Percentiles rank a stretch among this genome's conserved stretches.
Conservation (phyloP, 2,888 invertebrate genomes). For the Andrena camellia region DNA sequence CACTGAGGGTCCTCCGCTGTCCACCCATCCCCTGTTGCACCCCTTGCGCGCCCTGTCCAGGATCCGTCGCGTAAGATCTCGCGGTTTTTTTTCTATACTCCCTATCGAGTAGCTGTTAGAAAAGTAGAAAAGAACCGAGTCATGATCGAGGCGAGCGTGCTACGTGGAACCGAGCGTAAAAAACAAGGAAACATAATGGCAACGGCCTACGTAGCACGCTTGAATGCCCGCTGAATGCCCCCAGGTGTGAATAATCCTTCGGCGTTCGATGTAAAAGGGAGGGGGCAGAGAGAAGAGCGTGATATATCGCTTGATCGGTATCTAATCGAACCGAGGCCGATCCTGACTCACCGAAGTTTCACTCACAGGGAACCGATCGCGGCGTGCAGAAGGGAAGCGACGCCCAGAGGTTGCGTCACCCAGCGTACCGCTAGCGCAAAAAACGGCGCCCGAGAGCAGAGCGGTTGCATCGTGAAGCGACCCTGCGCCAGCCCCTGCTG, state of each 20-base stretch:
- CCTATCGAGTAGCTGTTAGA: not conserved
- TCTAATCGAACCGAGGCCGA: constrained; percentile 23
- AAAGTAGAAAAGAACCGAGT: not conserved
- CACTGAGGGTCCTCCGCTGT: constrained; percentile 78
- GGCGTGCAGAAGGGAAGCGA: constrained; percentile 32
- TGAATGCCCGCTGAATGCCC: not conserved
- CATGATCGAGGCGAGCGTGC: not conserved
- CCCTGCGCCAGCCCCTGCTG: constrained; percentile 59
- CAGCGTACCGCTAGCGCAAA: constrained; percentile 31
- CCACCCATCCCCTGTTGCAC: constrained; percentile 74
- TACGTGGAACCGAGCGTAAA: not conserved
- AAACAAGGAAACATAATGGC: not conserved
- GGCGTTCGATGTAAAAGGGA: not conserved
- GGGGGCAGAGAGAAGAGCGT: constrained; percentile 4
- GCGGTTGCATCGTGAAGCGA: constrained; percentile 25
- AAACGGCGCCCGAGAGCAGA: constrained; percentile 6
- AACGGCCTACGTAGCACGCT: not conserved
- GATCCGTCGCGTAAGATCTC: constrained; percentile 42
- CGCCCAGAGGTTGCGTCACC: constrained; percentile 20
- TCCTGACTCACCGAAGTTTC: constrained; percentile 48
- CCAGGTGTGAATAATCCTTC: constrained; percentile 11
- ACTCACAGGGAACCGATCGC: constrained; percentile 46
- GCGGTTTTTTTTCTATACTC: not conserved
- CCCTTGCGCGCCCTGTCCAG: constrained; percentile 72
- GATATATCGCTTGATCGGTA: constrained; percentile 29